Conservation (phyloP, 1,140 invertebrate species). For the Pachypsylla venusta region DNA sequence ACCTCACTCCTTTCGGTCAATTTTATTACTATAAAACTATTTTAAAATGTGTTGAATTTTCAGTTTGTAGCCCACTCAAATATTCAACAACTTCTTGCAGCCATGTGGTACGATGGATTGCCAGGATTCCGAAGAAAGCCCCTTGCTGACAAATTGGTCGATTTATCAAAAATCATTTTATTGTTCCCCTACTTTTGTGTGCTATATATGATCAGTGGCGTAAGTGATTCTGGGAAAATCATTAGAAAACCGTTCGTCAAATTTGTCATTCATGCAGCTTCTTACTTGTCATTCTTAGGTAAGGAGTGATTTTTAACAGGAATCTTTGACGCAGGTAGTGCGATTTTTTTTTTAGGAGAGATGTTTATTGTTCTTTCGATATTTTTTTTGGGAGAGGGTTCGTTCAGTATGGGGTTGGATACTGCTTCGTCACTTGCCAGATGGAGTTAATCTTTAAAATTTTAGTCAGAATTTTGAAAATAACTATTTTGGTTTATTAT, state of each 20-base stretch:
- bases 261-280: conserved; percentile 80
- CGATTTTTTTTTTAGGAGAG: no score
- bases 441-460: no score
- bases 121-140: conserved; percentile 72
- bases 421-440: no score
- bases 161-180: conserved; percentile 55
- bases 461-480: no score
- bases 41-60: conserved; percentile 17
- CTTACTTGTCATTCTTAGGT: conserved; percentile 83
- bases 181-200: conserved; percentile 74
- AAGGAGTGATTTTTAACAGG: no score
- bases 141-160: conserved; percentile 45
- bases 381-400: no score
- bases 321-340: no score
- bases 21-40: neutral
- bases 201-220: conserved; percentile 64
- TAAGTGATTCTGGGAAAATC: conserved; percentile 53
- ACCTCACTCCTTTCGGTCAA: conserved; percentile 6
- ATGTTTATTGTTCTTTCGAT: no score
- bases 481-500: no score
- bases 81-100: conserved; percentile 76
- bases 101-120: conserved; percentile 84
- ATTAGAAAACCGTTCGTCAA: conserved; percentile 89
- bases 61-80: conserved; percentile 88
- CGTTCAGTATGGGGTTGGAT: no score